Conservation (phyloP, 2,113 vertebrate species). For the Empidonax alnorum region DNA sequence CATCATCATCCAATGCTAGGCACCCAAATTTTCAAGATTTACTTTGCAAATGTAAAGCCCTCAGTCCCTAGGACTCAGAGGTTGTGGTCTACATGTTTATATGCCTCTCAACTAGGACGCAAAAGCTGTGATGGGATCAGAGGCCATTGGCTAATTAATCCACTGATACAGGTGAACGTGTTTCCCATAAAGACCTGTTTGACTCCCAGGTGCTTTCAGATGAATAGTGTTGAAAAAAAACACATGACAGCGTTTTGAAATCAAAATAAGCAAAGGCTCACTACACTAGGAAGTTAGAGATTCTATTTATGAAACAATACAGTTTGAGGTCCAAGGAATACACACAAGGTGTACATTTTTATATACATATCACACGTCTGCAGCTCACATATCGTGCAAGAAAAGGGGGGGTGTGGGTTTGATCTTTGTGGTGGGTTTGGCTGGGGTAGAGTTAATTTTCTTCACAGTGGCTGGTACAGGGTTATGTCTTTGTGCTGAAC, state of each 20-base stretch:
- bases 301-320: neutral
- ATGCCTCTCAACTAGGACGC: rapidly evolving
- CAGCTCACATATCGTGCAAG: neutral
- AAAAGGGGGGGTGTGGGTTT: neutral
- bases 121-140: neutral
- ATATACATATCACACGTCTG: neutral
- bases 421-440: neutral
- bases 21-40: neutral
- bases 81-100: neutral
- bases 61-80: neutral
- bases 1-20: neutral
- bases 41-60: neutral
- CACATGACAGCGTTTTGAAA: neutral
- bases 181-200: neutral
- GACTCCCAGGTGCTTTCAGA: neutral
- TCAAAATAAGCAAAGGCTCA: neutral
- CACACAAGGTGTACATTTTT: neutral
- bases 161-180: neutral
- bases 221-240: neutral
- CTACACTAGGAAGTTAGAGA: neutral
- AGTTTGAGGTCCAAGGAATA: neutral
- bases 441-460: neutral
- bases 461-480: neutral
- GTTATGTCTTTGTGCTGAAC: neutral
- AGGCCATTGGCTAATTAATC: neutral